Conservation (phyloP, 2,113 vertebrate species). For the Urocynchramus pylzowi region DNA sequence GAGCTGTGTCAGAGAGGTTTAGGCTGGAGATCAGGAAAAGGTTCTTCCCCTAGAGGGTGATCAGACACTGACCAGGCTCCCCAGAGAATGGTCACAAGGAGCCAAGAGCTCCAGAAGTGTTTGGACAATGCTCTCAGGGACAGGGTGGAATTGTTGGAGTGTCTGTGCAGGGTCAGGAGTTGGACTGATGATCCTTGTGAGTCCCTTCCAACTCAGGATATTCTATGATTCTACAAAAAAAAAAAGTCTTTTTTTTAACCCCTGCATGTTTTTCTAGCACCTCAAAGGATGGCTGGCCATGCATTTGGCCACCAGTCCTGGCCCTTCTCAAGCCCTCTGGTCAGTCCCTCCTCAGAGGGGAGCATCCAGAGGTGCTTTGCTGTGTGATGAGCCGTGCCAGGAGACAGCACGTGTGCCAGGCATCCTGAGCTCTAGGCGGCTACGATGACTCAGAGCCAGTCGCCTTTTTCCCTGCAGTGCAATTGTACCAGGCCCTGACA, state of each 20-base stretch:
- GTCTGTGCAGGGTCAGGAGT: not conserved
- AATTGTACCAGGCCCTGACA: slow-evolving; percentile 54
- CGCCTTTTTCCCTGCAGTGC: slow-evolving; percentile 54
- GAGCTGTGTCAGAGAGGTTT: not conserved
- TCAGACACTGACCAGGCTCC: accelerated
- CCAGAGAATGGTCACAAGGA: not conserved
- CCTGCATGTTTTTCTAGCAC: not conserved
- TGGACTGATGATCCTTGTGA: not conserved
- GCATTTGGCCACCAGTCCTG: not conserved
- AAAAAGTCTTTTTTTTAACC: accelerated
- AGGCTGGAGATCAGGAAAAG: not conserved
- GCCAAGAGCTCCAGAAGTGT: not conserved
- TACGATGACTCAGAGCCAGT: slow-evolving; percentile 48
- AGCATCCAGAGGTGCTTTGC: not conserved
- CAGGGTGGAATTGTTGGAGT: not conserved
- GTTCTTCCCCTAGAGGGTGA: not conserved
- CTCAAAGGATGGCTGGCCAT: not conserved
- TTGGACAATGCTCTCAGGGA: not conserved
- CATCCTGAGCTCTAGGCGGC: slow-evolving; percentile 10
- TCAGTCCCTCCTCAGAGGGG: not conserved
- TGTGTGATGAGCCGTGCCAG: not conserved
- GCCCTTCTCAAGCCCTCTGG: not conserved
- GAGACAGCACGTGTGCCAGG: not conserved
- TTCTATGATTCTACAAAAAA: not conserved
- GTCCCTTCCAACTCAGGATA: not conserved